A percentile compares a stretch with the other conserved stretches of the same genome.
Evolutionary conservation across 2,113 vertebrate genomes (phyloP).

Genomic region (Nesospiza acunhae): DNA sequence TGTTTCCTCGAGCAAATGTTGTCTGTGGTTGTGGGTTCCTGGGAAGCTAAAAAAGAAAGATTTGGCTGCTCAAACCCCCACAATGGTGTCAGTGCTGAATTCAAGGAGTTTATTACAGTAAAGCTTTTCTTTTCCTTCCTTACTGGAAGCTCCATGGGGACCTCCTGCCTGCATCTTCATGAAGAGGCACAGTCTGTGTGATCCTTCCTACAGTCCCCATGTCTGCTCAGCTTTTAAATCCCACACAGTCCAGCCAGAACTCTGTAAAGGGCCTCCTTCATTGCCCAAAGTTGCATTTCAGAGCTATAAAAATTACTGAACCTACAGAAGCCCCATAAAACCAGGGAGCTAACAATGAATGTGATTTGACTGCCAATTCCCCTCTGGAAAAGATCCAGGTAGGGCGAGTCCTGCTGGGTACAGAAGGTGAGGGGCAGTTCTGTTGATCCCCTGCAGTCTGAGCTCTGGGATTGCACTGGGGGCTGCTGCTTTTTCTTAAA

Average conservation of each 20-base stretch:
- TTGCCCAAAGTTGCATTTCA: neutral
- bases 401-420: neutral
- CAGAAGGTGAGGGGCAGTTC: neutral
- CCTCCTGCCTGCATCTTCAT: accelerated
- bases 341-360: neutral
- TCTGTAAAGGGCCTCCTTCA: neutral
- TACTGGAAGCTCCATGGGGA: neutral
- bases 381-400: neutral
- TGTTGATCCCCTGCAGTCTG: neutral
- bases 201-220: neutral
- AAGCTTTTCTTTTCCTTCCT: neutral
- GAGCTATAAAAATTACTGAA: neutral
- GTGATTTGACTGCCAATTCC: neutral
- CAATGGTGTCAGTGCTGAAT: neutral
- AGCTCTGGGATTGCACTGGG: neutral
- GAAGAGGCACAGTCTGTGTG: neutral
- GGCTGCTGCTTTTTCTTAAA: neutral
- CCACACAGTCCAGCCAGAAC: neutral
- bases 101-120: neutral
- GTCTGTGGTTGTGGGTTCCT: neutral
- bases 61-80: neutral
- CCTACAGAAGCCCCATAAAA: neutral
- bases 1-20: neutral
- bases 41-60: neutral
- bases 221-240: neutral